Conservation (phyloP, 2,797 vertebrate species). For the Bradypus variegatus region DNA sequence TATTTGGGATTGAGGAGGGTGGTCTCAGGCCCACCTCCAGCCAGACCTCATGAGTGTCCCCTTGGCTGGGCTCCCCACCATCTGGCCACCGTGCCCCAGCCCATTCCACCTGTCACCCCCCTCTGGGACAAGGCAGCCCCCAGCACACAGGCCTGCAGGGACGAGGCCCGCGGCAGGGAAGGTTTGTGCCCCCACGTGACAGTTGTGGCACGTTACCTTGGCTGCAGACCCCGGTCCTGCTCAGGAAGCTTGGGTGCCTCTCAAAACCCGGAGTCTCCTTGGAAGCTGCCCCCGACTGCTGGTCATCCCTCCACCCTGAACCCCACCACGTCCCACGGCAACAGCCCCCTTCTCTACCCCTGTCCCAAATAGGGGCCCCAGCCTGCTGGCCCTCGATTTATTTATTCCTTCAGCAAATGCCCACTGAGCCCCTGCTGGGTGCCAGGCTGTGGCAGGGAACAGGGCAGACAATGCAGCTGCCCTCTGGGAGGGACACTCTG, state of each 20-base stretch:
- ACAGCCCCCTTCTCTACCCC: neutral
- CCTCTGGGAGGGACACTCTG: neutral
- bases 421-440: neutral
- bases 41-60: neutral
- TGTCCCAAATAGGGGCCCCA: neutral
- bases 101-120: too few relatives aligned
- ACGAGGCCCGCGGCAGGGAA: neutral
- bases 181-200: neutral
- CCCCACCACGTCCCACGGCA: neutral
- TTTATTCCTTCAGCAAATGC: neutral
- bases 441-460: neutral
- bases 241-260: neutral
- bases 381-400: neutral
- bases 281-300: neutral
- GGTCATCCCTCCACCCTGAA: fast-evolving
- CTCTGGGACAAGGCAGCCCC: neutral
- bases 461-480: neutral
- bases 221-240: neutral
- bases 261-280: neutral
- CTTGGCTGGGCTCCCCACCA: neutral
- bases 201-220: neutral
- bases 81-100: neutral
- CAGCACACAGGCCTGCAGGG: neutral
- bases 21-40: neutral
- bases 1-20: too few relatives aligned